Percentiles rank a stretch among this genome's conserved stretches.
Evolutionary conservation across 2,888 invertebrate genomes (phyloP).

Genomic region (Gari tellinella): DNA sequence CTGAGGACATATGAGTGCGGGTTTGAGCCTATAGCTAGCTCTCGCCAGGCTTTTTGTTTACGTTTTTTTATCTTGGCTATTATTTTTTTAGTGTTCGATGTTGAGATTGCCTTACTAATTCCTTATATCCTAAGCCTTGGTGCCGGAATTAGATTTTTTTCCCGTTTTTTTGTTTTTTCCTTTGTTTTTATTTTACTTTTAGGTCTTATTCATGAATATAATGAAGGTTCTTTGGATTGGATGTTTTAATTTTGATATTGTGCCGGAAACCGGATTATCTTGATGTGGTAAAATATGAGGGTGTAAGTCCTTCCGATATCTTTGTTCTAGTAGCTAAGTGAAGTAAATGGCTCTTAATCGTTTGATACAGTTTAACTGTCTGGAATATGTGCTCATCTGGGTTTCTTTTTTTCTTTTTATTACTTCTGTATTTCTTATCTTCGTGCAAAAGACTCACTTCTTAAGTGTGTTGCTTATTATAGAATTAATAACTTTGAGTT

Average conservation of each 20-base stretch:
- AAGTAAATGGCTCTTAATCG: neutral
- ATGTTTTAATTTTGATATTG: conserved; percentile 1
- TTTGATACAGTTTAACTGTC: neutral
- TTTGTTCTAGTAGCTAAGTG: neutral
- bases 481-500: neutral
- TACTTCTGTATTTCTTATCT: neutral
- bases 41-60: conserved; percentile 87
- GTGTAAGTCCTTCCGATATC: conserved; percentile 4
- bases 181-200: neutral
- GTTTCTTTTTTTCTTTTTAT: neutral
- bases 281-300: conserved; percentile 62
- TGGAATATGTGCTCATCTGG: neutral
- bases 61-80: conserved; percentile 89
- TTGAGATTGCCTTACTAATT: conserved; percentile 89
- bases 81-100: conserved; percentile 91
- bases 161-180: too few relatives aligned
- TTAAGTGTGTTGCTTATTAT: neutral
- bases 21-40: conserved; percentile 86
- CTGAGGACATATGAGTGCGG: conserved; percentile 88
- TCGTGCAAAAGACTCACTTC: neutral
- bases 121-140: conserved; percentile 83
- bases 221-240: conserved; percentile 39
- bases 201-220: conserved; percentile 37
- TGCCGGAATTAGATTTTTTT: neutral
- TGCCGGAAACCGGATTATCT: conserved; percentile 31